These are phyloP conservation scores for Leptodactylus fallax DNA, from an alignment of 2,797 vertebrate species.

Conservation along the genomic window DNA sequence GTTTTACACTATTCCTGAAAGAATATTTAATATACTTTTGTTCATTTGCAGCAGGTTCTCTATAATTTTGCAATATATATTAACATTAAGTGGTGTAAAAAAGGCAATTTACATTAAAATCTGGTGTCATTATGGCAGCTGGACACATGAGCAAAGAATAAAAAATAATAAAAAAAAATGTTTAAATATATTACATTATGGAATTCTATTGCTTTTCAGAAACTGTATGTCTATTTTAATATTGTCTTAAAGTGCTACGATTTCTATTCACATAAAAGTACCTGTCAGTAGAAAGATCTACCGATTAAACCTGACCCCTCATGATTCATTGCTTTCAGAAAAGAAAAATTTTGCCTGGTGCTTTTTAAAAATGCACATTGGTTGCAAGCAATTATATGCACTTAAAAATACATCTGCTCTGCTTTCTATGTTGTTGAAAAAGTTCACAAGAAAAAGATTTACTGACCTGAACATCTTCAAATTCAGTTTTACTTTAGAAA, in stretches of 20 bases:
- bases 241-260: slow-evolving; percentile 45
- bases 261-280: slow-evolving; percentile 39
- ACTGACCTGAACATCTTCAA: slow-evolving; percentile 47
- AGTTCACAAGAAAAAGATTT: not conserved
- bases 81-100: not conserved
- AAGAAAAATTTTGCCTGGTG: slow-evolving; percentile 18
- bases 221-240: slow-evolving; percentile 9
- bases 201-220: not conserved
- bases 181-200: slow-evolving; percentile 5
- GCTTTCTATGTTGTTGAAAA: not conserved
- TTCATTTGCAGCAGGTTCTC: not conserved
- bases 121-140: not conserved
- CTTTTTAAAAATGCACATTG: slow-evolving; percentile 18
- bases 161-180: too few species aligned
- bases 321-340: slow-evolving; percentile 15
- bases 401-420: slow-evolving; percentile 24
- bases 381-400: slow-evolving; percentile 53
- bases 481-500: slow-evolving; percentile 11
- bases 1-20: not conserved
- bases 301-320: slow-evolving; percentile 22
- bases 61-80: not conserved
- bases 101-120: not conserved
- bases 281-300: slow-evolving; percentile 45
- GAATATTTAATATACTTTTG: not conserved
- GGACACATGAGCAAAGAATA: not conserved